Base-by-base conservation (phyloP, 23 tunicate species). In the Halocynthia aurantium region DNA sequence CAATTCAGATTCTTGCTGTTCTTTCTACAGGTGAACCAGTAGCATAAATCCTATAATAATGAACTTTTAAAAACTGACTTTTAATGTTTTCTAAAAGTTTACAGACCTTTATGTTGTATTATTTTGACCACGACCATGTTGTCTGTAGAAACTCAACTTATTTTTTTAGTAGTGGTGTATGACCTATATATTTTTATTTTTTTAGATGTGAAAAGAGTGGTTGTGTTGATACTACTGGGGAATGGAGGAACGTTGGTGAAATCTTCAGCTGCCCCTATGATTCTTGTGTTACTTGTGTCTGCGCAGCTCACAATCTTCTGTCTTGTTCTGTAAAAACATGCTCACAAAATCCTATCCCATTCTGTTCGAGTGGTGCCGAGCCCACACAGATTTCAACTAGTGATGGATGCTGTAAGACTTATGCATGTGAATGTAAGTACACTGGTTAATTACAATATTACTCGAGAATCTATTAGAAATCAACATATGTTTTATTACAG, bases 401-500 rank as follows among this genome's bases (percentile, higher is more conserved):
- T 18, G 91, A 88, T 77, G 88, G 92, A 7, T 94, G 99, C 72
- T 94, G 99, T 71, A 68, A 10, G 22, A 69, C 86, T 71, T 94
- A 94, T 56, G 67, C 84, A 13, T 94, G 99, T 58, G 95, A 84
- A 52, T 94, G 99, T 94, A 77, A 84, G 94, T 89, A 51, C 57
- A 17, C 10, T n/a, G 51, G 77, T 19, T 76, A 10, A n/a, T 68
- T 20, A 68, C 13, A 58, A 13, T 58, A 58, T 58, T 13, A 58
- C 15, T 13, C 4, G 17, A 13, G 4, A 58, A n/a, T 58, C 17
- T 13, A 15, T 58, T 58, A 58, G 63, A 13, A 1, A n/a, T 13
- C 63, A 0, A 58, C 4, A 13, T 58, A 58, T 58, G 15, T 58
- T 58, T 58, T 58, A 58, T 55, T 20, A 49, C 12, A 92, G 98